Percentiles rank a stretch among this genome's conserved stretches.
phyloP scores from a whole-genome alignment of 1,140 invertebrate species.

The Bombus pyrosoma region DNA sequence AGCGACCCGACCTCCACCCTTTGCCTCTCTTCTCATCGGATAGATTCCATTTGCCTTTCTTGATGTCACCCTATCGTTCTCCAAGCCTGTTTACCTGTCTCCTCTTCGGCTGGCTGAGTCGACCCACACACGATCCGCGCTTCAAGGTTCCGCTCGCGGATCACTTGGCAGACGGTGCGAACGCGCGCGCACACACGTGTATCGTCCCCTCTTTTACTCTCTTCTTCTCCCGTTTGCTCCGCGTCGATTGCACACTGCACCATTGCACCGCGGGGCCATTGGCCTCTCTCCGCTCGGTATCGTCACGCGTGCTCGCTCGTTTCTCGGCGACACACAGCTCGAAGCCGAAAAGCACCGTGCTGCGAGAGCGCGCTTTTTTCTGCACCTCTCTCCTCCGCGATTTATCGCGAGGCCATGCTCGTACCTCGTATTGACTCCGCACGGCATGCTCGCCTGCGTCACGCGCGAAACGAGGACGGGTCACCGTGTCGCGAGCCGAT shows the following conservation, averaged over 20 bases:
- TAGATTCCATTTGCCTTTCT: background rate
- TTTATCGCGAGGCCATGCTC: background rate
- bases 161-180: constrained; percentile 32
- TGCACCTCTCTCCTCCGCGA: background rate
- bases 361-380: constrained; percentile 14
- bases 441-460: too few species aligned
- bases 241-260: background rate
- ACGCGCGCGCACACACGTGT: background rate
- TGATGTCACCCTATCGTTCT: constrained; percentile 6
- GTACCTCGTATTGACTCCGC: background rate
- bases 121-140: constrained; percentile 68
- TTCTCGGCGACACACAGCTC: constrained; percentile 49
- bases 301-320: constrained; percentile 37
- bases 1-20: background rate
- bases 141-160: constrained; percentile 54
- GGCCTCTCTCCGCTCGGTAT: constrained; percentile 65
- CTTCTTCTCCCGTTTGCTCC: background rate
- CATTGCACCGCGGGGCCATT: constrained; percentile 62
- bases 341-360: constrained; percentile 47
- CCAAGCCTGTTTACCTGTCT: constrained; percentile 28
- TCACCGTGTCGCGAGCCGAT: constrained; percentile 39
- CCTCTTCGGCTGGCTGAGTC: constrained; percentile 24
- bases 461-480: constrained; percentile 38
- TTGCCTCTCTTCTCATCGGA: too few species aligned
- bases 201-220: background rate